phyloP scores from a whole-genome alignment of 2,888 invertebrate species.

The Sipha maydis region DNA sequence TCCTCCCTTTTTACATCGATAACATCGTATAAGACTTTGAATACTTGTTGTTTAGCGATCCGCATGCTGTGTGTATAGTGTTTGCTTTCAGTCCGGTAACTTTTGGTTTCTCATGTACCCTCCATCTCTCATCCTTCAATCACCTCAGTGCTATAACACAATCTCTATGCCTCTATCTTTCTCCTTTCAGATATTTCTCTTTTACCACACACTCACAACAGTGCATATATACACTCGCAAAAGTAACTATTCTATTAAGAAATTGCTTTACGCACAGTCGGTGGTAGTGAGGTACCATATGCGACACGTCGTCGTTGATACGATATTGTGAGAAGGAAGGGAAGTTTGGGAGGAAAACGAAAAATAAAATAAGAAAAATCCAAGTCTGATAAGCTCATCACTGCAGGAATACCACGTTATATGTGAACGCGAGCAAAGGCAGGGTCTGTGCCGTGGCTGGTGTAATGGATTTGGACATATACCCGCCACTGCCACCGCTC shows the following conservation, averaged over 20 bases:
- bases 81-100: constrained; percentile 50
- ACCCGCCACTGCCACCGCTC: background rate
- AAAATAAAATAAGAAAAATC: constrained; percentile 34
- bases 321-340: background rate
- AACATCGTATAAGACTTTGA: constrained; percentile 18
- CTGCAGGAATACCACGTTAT: background rate
- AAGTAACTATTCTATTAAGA: constrained; percentile 36
- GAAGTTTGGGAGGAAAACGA: background rate
- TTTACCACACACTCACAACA: background rate
- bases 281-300: background rate
- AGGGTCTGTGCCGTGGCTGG: background rate
- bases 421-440: constrained; percentile 1
- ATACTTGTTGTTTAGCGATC: constrained; percentile 50
- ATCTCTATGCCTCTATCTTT: background rate
- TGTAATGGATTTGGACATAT: constrained; percentile 58
- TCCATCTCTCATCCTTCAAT: background rate
- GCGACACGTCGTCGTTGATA: background rate
- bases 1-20: constrained; percentile 24
- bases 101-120: constrained; percentile 17
- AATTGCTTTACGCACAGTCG: constrained; percentile 36
- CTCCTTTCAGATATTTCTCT: background rate
- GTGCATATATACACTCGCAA: background rate
- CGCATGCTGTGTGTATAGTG: background rate
- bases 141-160: background rate
- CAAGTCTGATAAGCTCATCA: constrained; percentile 47